Conservation (phyloP, 2,113 vertebrate genomes). For the Alligator sinensis region DNA sequence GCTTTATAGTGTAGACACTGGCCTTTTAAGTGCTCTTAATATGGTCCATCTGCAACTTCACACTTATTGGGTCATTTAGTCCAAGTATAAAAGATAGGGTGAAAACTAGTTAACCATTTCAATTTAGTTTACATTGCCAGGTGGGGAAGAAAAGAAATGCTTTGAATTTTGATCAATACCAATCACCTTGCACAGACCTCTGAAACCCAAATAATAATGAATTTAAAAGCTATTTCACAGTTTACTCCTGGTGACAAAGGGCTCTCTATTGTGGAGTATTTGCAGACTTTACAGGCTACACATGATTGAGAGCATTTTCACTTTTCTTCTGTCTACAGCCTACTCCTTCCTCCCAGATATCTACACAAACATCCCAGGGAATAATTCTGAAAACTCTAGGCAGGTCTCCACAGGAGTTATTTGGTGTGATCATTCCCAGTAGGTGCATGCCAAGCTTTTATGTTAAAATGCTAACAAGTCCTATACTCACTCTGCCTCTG, state of each 20-base stretch:
- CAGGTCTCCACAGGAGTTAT: background rate
- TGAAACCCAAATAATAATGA: background rate
- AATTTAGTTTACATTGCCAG: background rate
- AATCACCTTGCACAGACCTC: background rate
- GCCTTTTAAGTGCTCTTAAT: no score
- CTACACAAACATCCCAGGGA: background rate
- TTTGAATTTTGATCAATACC: background rate
- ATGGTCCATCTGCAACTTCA: no score
- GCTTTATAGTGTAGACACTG: no score
- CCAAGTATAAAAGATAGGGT: background rate
- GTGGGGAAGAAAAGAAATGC: background rate
- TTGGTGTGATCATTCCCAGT: rapidly evolving
- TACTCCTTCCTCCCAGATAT: background rate
- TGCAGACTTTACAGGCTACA: background rate
- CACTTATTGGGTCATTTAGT: background rate
- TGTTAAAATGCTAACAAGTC: rapidly evolving
- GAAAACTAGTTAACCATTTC: background rate
- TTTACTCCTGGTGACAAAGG: background rate
- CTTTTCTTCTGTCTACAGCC: background rate
- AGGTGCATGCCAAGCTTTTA: rapidly evolving
- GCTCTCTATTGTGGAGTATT: background rate
- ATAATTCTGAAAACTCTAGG: background rate
- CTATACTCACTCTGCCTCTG: constrained; percentile 86
- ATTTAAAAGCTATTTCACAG: background rate
- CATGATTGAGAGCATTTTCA: no score